Conservation (phyloP, 2,113 vertebrate genomes). For the Physeter macrocephalus region DNA sequence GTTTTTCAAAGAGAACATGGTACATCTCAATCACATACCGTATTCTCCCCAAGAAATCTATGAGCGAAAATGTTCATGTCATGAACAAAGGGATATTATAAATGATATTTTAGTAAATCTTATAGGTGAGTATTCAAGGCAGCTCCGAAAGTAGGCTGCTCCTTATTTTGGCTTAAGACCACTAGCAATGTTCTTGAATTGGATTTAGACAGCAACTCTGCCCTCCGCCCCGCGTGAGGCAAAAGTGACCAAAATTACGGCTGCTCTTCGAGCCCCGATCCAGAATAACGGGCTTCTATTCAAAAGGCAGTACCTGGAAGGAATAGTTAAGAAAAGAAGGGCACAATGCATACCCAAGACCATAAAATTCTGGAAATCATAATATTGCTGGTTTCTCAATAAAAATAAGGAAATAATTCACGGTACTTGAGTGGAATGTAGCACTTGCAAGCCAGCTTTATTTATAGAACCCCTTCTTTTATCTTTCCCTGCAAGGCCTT, state of each 20-base stretch:
- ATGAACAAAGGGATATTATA: not conserved
- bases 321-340: not conserved
- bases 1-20: not conserved
- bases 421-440: not conserved
- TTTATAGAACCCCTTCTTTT: not conserved
- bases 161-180: not conserved
- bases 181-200: not conserved
- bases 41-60: not conserved
- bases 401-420: slow-evolving; percentile 36
- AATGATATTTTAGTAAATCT: not conserved
- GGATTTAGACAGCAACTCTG: not conserved
- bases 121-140: not conserved
- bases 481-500: not conserved
- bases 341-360: not conserved
- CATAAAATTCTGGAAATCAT: not conserved
- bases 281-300: not conserved
- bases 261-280: not conserved
- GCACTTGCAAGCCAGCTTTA: not conserved
- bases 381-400: slow-evolving; percentile 19
- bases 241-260: not conserved
- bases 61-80: not conserved
- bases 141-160: not conserved
- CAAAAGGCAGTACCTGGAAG: not conserved
- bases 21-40: not conserved
- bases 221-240: not conserved